phyloP scores from a whole-genome alignment of 1,140 invertebrate species.

The Musca vetustissima region DNA sequence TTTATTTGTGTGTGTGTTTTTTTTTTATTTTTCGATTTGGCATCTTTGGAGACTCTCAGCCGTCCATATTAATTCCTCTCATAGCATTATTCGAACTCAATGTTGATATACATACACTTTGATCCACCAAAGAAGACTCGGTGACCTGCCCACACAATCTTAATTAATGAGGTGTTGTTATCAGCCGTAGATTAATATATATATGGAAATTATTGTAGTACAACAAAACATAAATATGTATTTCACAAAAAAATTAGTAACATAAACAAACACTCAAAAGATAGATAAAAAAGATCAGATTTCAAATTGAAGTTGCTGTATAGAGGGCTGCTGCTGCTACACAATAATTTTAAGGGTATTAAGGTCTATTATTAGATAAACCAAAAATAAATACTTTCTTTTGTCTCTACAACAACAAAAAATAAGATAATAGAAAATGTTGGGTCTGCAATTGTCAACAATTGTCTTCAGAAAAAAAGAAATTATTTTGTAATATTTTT shows the following conservation, averaged over 20 bases:
- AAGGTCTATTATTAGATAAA: background rate
- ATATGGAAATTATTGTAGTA: conserved; percentile 11
- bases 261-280: background rate
- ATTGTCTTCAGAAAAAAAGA: background rate
- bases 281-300: no score
- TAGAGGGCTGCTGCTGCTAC: no score
- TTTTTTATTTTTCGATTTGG: no score
- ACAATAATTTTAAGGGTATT: no score
- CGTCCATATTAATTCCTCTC: no score
- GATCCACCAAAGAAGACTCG: no score
- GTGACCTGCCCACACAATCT: conserved; percentile 4
- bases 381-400: background rate
- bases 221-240: conserved; percentile 5
- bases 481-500: background rate
- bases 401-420: no score
- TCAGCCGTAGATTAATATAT: background rate
- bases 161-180: conserved; percentile 12
- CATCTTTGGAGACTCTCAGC: no score
- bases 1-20: no score
- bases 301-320: no score
- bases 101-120: no score
- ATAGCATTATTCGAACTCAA: no score
- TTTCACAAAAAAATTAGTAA: background rate
- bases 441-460: background rate
- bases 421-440: background rate